These are phyloP conservation scores for Pantherophis guttatus DNA, from an alignment of 2,113 vertebrate species.

Conservation along the genomic window DNA sequence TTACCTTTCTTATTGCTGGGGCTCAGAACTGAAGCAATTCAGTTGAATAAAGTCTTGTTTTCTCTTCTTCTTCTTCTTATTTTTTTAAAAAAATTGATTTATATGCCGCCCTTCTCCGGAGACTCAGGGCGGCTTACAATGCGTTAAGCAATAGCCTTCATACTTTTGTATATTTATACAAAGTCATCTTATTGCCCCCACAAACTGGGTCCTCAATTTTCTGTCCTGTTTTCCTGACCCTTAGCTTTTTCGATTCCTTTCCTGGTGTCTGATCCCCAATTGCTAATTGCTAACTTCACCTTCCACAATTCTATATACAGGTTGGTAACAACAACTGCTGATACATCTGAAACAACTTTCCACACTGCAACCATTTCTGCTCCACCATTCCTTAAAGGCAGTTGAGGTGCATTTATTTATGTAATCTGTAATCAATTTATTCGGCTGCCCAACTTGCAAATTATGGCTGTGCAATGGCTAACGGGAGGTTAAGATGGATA, in stretches of 20 bases:
- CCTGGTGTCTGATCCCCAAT: neutral
- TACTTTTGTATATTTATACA: no score
- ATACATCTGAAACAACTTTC: neutral
- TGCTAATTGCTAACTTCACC: neutral
- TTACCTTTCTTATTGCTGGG: neutral
- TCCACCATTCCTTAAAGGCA: neutral
- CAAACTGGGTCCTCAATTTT: neutral
- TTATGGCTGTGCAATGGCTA: neutral
- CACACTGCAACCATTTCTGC: neutral
- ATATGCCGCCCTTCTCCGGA: no score
- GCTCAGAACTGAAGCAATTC: neutral
- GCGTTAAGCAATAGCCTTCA: no score
- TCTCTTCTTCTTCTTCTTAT: neutral
- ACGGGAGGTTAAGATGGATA: neutral
- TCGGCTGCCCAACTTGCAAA: neutral
- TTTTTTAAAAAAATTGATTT: no score
- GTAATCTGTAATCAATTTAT: neutral
- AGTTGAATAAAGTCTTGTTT: neutral
- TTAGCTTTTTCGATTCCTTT: neutral
- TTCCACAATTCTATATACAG: neutral
- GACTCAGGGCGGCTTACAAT: no score
- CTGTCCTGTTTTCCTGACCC: neutral
- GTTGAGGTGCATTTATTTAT: neutral
- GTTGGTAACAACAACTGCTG: neutral
- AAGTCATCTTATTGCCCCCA: no score